These are phyloP conservation scores for Caranx melampygus DNA, from an alignment of 2,113 vertebrate genomes.

Conservation along the genomic window DNA sequence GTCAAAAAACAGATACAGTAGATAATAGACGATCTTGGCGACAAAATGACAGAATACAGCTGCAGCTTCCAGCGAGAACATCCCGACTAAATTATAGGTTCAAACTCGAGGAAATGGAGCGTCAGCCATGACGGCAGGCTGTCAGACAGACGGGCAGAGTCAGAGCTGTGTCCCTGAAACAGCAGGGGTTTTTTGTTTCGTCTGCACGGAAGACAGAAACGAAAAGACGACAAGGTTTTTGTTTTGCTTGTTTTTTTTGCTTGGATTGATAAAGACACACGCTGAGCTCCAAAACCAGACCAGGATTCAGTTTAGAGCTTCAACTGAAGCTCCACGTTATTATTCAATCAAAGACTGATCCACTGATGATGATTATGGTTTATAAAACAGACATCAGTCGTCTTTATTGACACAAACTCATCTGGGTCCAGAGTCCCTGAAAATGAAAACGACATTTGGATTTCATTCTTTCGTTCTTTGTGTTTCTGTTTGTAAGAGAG, in stretches of 20 bases:
- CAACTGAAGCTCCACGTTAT: not conserved
- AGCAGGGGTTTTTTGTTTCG: not conserved
- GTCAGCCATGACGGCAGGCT: not conserved
- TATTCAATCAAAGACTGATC: not conserved
- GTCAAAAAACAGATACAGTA: not conserved
- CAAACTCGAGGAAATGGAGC: not conserved
- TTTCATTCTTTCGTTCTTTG: not conserved
- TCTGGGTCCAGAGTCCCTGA: not conserved
- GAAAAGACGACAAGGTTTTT: not conserved
- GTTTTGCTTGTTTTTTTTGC: not conserved
- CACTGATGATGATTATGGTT: too few relatives aligned
- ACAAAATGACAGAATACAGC: slow-evolving; percentile 4
- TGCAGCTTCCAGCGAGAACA: not conserved
- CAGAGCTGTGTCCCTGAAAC: not conserved
- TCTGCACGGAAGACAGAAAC: not conserved
- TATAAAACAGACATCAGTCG: not conserved
- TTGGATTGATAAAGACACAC: not conserved
- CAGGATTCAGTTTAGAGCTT: not conserved
- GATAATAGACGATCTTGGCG: not conserved
- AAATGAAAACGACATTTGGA: not conserved
- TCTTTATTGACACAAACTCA: not conserved
- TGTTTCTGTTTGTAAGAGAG: not conserved
- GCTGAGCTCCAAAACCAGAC: not conserved
- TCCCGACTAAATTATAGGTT: not conserved
- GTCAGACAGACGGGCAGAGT: not conserved